Evolutionary conservation across 2,888 invertebrate species (phyloP), one percentile per base, ranked within the genome.

Genomic region (Mythimna albipuncta): DNA sequence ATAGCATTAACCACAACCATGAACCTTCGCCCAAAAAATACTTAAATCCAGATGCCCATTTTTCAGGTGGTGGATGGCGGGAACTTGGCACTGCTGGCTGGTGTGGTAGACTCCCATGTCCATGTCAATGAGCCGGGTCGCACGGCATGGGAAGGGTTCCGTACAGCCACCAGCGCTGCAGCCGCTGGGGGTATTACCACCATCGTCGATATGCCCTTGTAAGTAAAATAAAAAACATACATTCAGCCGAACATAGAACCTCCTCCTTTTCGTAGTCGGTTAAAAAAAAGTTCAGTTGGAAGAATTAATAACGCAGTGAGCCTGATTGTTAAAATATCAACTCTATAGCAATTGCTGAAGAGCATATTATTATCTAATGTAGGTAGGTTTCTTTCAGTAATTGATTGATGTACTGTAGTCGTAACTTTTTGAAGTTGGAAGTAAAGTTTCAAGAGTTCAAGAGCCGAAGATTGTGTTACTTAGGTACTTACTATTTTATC

Each of bases 171-270:
- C 2, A 96, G 95, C 87, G 97, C 98, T 6, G 98, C 98, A 0
- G 97, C 98, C 0, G 97, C 97, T 4, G 98, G 98, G 6, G 98
- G 98, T 50, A 97, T 97, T 72, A 98, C 98, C 6, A 97, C 97
- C 64, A 97, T 98, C 61, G 96, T 97, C 44, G 98, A 98, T 89
- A 97, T 98, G 97, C 98, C 98, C 21, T 91, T 98, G 98, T 98
- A 94, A 91, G 92, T 71, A 50, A 13, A 13, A 44, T 62, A 26
- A 32, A 6, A 26, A 26, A 26, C 26, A 26, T 26, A 26, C 26
- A 26, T 26, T 26, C 26, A 26, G 26, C 26, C 26, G 26, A 26
- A 26, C 26, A 26, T 26, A 26, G 26, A 26, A 26, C 26, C 26
- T 26, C 26, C 26, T 26, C 26, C 26, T 26, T 26, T 26, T 26